Evolutionary conservation across 2,888 invertebrate species (phyloP).

Genomic region (Melanophora roralis): DNA sequence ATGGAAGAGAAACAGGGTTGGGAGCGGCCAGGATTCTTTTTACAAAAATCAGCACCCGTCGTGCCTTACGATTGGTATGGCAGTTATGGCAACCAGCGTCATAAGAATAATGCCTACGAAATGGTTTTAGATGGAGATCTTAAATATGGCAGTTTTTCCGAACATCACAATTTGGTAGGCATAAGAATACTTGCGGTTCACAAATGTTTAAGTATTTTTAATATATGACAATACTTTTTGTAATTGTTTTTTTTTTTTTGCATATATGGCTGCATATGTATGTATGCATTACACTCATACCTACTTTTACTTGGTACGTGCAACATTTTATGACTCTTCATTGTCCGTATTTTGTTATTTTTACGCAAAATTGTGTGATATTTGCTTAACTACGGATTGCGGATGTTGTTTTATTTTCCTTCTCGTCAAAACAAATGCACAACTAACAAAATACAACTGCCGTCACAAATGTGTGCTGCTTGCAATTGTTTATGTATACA

Average conservation of each 20-base stretch:
- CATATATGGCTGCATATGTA: no score
- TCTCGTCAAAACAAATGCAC: background rate
- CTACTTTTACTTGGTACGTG: constrained; percentile 37
- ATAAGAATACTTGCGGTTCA: background rate
- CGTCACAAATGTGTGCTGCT: background rate
- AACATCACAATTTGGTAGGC: constrained; percentile 85
- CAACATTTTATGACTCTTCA: constrained; percentile 32
- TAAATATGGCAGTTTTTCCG: constrained; percentile 87
- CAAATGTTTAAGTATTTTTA: constrained; percentile 9
- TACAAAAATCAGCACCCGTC: constrained; percentile 75
- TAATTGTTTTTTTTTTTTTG: constrained; percentile 50
- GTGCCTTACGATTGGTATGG: constrained; percentile 92
- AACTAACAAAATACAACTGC: constrained; percentile 52
- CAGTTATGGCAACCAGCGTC: constrained; percentile 83
- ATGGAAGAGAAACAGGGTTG: constrained; percentile 91
- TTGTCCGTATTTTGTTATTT: constrained; percentile 45
- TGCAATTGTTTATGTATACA: constrained; percentile 22
- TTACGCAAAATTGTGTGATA: constrained; percentile 60
- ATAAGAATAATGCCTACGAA: constrained; percentile 83
- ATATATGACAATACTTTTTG: constrained; percentile 24
- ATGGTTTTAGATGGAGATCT: constrained; percentile 85
- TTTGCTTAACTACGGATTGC: constrained; percentile 58
- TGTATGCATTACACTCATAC: background rate
- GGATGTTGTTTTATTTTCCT: constrained; percentile 55
- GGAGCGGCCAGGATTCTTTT: constrained; percentile 92